Conservation (phyloP, 2,888 invertebrate species). For the Orthosia cruda region DNA sequence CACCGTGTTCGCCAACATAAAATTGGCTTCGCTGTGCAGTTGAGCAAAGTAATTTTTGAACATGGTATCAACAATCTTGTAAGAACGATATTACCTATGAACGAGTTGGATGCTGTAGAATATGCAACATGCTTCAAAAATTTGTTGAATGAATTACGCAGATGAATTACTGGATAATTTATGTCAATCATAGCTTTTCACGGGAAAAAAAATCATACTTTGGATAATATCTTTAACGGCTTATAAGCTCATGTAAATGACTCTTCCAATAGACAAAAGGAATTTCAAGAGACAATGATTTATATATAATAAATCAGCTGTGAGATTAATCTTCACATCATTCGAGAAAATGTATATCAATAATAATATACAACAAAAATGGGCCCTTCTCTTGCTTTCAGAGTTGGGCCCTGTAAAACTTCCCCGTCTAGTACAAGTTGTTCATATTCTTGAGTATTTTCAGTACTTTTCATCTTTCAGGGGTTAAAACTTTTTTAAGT, state of each 20-base stretch:
- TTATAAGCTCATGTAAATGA: neutral
- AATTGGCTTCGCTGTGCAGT: neutral
- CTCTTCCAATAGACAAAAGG: too few species aligned
- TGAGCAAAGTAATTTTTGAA: neutral
- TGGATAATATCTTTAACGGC: neutral
- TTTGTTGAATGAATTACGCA: neutral
- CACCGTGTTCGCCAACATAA: neutral
- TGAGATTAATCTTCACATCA: too few species aligned
- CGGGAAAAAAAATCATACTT: neutral
- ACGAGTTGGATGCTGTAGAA: neutral
- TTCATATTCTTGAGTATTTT: too few species aligned
- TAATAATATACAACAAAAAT: too few species aligned
- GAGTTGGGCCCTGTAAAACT: too few species aligned
- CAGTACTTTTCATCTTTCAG: too few species aligned
- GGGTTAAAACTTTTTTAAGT: too few species aligned
- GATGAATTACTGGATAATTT: neutral
- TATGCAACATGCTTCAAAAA: constrained; percentile 10
- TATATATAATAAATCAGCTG: too few species aligned
- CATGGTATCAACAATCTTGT: neutral
- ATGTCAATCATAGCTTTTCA: neutral
- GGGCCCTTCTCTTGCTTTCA: too few species aligned
- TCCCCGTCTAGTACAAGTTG: too few species aligned
- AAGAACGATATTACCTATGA: neutral
- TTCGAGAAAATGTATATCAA: too few species aligned
- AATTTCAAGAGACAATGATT: too few species aligned